Conservation (phyloP, 2,113 vertebrate genomes). For the Hippocampus guttulatus region DNA sequence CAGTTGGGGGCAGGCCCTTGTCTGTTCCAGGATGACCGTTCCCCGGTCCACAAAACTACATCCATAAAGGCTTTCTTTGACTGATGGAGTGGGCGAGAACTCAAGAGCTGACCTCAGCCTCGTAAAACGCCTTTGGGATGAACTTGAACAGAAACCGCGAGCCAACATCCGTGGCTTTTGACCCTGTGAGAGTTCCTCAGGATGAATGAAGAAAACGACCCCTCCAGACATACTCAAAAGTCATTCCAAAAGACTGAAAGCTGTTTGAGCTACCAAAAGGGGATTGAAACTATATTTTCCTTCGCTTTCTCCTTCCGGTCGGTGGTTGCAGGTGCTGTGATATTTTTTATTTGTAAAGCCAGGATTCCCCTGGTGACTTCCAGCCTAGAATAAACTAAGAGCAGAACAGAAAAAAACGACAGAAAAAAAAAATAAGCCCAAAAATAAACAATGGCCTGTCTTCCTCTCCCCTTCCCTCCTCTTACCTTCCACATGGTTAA, state of each 20-base stretch:
- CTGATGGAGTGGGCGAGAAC: not conserved
- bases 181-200: not conserved
- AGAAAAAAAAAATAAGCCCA: not conserved
- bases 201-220: not conserved
- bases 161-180: constrained; percentile 1
- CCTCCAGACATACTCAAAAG: not conserved
- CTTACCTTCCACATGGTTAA: constrained; percentile 74
- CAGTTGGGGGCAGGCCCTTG: not conserved
- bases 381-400: constrained; percentile 38
- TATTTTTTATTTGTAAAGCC: not conserved
- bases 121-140: not conserved
- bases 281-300: not conserved
- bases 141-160: not conserved
- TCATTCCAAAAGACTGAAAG: constrained; percentile 13
- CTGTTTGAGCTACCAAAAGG: not conserved
- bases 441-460: constrained; percentile 7
- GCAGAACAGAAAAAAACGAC: constrained; percentile 20
- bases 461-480: constrained; percentile 60
- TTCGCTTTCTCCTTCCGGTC: not conserved
- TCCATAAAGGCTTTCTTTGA: not conserved
- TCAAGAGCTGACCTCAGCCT: not conserved
- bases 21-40: not conserved
- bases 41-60: not conserved
- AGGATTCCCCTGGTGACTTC: constrained; percentile 36
- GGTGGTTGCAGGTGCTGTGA: not conserved